Evolutionary conservation across 2,888 invertebrate species (phyloP), one percentile per base, ranked within the genome.

Genomic region (Fissipunctia ypsillon): DNA sequence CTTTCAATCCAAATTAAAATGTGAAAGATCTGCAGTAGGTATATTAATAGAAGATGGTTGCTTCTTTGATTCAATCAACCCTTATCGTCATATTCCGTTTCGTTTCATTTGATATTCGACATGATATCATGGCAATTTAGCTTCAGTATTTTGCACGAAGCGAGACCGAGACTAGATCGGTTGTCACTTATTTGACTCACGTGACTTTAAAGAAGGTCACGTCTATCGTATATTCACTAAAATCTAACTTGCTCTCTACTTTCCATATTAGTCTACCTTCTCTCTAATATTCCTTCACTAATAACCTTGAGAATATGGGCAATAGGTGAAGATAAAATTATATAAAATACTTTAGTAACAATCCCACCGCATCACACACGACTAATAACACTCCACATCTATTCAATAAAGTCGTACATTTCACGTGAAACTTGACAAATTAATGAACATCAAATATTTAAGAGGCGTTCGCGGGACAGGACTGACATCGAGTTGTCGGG

Each of bases 401-500:
- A 67, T 81, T 81, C 75, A 82, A 78, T 76, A 76, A 80, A 78
- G 63, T 78, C 78, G 45, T 61, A 67, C 74, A 81, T 80, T 86
- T 81, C 75, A 80, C 68, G 70, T 69, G 76, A 84, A 79, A 91
- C 90, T 91, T 92, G 90, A 91, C 93, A 95, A 95, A 96, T 95
- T 93, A 96, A 95, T 93, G 94, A 92, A 92, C 93, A 95, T 96
- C 91, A 95, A 95, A 93, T 88, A 95, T 96, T 92, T 93, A 96
- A 66, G 84, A 88, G 90, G 88, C 88, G 88, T 90, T 90, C 89
- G 89, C 89, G 89, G 87, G 88, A 84, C 88, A 86, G 92, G 95
- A 95, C 94, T 95, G 96, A 95, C 95, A 92, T 82, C 88, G 89
- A 92, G 93, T 91, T 92, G 94, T 92, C 94, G 93, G 93, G 93